A percentile compares a stretch with the other conserved stretches of the same genome.
Conservation (phyloP, 2,113 vertebrate genomes). For the Callocephalon fimbriatum region DNA sequence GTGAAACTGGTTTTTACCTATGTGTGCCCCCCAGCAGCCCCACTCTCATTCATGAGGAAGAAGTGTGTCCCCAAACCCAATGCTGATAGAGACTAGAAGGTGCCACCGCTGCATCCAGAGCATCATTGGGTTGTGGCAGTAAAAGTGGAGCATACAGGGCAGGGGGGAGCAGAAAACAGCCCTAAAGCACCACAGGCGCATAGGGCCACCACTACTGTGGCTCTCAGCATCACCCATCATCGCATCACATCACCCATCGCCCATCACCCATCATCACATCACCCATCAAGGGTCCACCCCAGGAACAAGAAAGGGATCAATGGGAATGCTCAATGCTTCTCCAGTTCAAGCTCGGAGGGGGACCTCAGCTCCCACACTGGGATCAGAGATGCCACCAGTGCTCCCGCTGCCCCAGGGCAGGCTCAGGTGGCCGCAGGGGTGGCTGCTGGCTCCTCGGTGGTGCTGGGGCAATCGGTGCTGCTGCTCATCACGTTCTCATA, state of each 20-base stretch:
- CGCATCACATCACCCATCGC: too few species aligned
- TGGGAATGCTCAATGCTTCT: not conserved
- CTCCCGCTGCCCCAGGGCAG: not conserved
- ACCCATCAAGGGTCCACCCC: not conserved
- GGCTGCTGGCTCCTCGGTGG: not conserved
- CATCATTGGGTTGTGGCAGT: not conserved
- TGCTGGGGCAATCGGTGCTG: not conserved
- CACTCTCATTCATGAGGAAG: not conserved
- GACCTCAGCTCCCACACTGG: fast-evolving
- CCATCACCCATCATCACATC: not conserved
- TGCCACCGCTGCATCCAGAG: not conserved
- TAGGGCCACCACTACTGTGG: fast-evolving
- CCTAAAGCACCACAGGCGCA: not conserved
- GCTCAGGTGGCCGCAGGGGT: not conserved
- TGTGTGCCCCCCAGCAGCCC: not conserved
- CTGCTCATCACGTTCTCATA: constrained; percentile 86
- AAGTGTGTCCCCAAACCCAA: fast-evolving
- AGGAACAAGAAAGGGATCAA: not conserved
- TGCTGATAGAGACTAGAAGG: not conserved
- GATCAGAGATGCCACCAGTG: fast-evolving
- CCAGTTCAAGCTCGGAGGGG: not conserved
- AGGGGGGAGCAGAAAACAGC: not conserved
- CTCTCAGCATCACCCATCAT: not conserved
- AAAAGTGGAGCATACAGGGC: too few species aligned
- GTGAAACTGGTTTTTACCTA: not conserved